Evolutionary conservation across 1,140 invertebrate species (phyloP).

Genomic region (Lordiphosa mommai): DNA sequence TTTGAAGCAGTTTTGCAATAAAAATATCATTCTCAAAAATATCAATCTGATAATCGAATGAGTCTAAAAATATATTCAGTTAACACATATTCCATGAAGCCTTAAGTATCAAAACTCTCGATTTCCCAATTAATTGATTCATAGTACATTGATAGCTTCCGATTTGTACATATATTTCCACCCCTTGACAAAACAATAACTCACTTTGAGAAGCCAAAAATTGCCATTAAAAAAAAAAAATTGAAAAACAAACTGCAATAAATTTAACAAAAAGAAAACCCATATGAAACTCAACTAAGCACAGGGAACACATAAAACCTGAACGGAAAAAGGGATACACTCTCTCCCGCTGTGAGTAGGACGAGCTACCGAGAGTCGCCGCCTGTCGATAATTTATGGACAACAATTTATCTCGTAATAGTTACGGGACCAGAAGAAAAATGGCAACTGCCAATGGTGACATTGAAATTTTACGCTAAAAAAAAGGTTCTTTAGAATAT

Average conservation of each 20-base stretch:
- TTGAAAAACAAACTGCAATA: slow-evolving; percentile 75
- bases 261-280: slow-evolving; percentile 40
- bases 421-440: slow-evolving; percentile 41
- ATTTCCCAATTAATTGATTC: neutral
- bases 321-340: slow-evolving; percentile 32
- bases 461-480: slow-evolving; percentile 70
- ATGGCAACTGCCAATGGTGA: slow-evolving; percentile 43
- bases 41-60: too few species aligned
- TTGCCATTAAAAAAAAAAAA: slow-evolving; percentile 66
- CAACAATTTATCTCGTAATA: slow-evolving; percentile 70
- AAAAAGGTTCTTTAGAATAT: slow-evolving; percentile 28
- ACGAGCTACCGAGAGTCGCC: slow-evolving; percentile 33
- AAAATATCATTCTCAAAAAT: too few species aligned
- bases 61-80: too few species aligned
- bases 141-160: slow-evolving; percentile 33
- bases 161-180: slow-evolving; percentile 31
- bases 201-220: slow-evolving; percentile 37
- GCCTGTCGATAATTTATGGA: slow-evolving; percentile 72
- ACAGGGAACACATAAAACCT: slow-evolving; percentile 25
- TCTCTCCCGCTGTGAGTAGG: slow-evolving; percentile 40
- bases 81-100: too few species aligned
- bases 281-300: slow-evolving; percentile 34
- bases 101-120: too few species aligned
- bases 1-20: too few species aligned
- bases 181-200: slow-evolving; percentile 33